Conservation (phyloP, 2,113 vertebrate genomes). For the Oncorhynchus gorbuscha region DNA sequence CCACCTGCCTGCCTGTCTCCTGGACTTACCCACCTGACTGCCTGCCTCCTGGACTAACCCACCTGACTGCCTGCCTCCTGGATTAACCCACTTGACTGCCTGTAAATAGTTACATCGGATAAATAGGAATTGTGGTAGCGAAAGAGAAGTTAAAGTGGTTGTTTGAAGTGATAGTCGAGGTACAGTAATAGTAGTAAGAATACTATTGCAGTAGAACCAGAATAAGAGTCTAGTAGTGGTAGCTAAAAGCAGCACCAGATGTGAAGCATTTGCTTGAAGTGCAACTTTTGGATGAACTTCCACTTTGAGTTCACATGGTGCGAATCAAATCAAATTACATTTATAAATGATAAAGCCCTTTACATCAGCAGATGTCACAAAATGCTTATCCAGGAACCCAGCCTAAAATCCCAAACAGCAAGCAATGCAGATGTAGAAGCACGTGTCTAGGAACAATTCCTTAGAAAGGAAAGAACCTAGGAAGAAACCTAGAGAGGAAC, state of each 20-base stretch:
- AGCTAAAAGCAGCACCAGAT: background rate
- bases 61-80: background rate
- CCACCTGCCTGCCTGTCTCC: background rate
- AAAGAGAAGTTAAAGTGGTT: background rate
- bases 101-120: background rate
- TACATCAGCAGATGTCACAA: too few species aligned
- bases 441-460: too few species aligned
- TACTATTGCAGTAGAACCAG: too few species aligned
- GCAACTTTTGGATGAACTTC: slow-evolving; percentile 27
- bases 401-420: too few species aligned
- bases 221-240: background rate
- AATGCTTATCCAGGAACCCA: too few species aligned
- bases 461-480: too few species aligned
- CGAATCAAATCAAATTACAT: too few species aligned
- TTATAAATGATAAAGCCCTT: too few species aligned
- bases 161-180: too few species aligned
- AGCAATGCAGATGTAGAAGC: too few species aligned
- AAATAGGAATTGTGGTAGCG: background rate
- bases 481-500: too few species aligned
- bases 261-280: slow-evolving; percentile 4
- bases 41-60: background rate
- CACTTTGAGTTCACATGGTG: slow-evolving; percentile 15
- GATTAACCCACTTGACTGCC: background rate
- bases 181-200: too few species aligned
- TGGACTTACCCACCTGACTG: background rate